phyloP scores from a whole-genome alignment of 2,888 invertebrate species.

The Heterodera filipjevi region DNA sequence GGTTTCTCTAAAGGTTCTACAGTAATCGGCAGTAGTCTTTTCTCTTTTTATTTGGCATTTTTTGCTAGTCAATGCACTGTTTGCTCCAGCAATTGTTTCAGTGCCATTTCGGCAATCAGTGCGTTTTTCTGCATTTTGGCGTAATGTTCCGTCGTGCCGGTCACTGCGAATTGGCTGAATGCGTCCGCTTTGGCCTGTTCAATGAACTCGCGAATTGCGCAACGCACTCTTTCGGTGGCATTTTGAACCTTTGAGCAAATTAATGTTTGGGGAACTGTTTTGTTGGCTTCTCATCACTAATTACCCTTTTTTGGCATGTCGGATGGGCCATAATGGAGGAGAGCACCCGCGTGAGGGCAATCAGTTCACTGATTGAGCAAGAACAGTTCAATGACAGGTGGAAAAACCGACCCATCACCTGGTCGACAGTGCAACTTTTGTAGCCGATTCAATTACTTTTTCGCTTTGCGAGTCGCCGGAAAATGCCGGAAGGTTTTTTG shows the following conservation, averaged over 20 bases:
- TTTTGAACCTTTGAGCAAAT: slow-evolving; percentile 7
- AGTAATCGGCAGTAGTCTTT: background rate
- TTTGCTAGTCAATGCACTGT: background rate
- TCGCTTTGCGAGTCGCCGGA: background rate
- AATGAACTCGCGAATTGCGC: slow-evolving; percentile 12
- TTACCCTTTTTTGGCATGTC: slow-evolving; percentile 29
- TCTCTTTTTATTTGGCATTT: background rate
- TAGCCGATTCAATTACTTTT: slow-evolving; percentile 15
- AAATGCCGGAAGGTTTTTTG: slow-evolving; percentile 25
- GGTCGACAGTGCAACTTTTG: slow-evolving; percentile 17
- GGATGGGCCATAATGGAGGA: slow-evolving; percentile 31
- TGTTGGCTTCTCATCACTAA: background rate
- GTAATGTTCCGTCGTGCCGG: slow-evolving; percentile 9
- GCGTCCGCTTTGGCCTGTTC: slow-evolving; percentile 18
- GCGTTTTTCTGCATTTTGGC: slow-evolving; percentile 20
- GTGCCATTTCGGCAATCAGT: slow-evolving; percentile 11
- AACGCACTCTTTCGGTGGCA: background rate
- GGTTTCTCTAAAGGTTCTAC: background rate
- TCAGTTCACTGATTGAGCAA: slow-evolving; percentile 26
- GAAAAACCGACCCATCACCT: background rate
- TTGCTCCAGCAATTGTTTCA: slow-evolving; percentile 16
- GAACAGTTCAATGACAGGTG: background rate
- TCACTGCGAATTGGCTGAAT: slow-evolving; percentile 15
- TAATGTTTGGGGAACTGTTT: background rate
- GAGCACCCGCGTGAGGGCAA: slow-evolving; percentile 34